Conservation (phyloP, 2,888 invertebrate genomes). For the Pocota personata region DNA sequence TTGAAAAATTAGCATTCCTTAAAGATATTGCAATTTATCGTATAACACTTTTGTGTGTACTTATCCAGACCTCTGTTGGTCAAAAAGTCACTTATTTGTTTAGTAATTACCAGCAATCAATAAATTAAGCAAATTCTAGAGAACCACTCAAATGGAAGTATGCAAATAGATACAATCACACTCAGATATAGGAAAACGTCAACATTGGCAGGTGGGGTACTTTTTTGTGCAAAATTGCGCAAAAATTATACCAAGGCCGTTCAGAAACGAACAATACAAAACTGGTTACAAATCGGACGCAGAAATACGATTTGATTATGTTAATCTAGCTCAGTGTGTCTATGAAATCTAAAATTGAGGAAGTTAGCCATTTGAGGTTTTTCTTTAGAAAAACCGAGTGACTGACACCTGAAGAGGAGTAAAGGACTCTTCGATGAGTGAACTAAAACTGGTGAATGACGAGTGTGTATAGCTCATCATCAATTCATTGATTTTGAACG, state of each 20-base stretch:
- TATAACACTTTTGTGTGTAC: conserved; percentile 4
- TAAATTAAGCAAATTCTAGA: background rate
- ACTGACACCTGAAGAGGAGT: conserved; percentile 35
- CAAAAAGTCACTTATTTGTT: conserved; percentile 26
- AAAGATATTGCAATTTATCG: conserved; percentile 20
- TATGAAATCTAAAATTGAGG: background rate
- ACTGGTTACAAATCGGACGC: background rate
- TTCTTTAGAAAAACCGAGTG: background rate
- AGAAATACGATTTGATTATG: background rate
- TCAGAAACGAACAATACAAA: background rate
- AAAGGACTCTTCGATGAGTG: background rate
- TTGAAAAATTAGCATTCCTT: conserved; percentile 25
- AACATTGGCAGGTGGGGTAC: conserved; percentile 31
- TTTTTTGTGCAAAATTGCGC: conserved; percentile 7
- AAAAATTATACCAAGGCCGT: conserved; percentile 44
- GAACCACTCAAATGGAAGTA: background rate
- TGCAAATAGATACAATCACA: background rate
- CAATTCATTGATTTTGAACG: background rate
- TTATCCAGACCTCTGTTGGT: background rate
- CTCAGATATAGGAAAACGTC: conserved; percentile 6
- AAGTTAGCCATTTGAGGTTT: background rate
- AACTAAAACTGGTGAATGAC: background rate
- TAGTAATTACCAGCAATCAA: conserved; percentile 12
- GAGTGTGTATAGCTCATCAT: background rate
- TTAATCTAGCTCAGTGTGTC: background rate